Evolutionary conservation across 2,113 vertebrate genomes (phyloP).

Genomic region (Pollimyrus isidori): DNA sequence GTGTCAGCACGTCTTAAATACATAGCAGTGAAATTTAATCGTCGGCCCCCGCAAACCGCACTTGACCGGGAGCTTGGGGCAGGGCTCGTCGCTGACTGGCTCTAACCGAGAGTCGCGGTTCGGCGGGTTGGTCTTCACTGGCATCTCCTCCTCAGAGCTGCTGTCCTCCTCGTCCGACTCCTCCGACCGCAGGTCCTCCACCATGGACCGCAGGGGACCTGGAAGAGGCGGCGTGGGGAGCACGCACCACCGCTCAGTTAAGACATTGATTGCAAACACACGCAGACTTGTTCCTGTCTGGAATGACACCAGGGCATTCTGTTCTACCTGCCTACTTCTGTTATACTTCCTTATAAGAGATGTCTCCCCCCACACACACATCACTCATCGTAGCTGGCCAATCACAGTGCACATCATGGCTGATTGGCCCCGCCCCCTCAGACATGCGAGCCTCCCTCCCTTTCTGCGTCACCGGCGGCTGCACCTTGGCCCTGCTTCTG

Average conservation of each 20-base stretch:
- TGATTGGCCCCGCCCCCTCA: not conserved
- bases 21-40: not conserved
- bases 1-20: not conserved
- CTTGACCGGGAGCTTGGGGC: not conserved
- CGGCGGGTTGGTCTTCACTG: slow-evolving; percentile 75
- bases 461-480: not conserved
- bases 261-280: not conserved
- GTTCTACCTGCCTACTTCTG: not conserved
- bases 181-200: slow-evolving; percentile 89
- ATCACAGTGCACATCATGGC: not conserved
- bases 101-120: slow-evolving; percentile 84
- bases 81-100: not conserved
- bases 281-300: not conserved
- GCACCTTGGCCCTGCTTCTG: slow-evolving; percentile 96
- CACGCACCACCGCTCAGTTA: not conserved
- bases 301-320: not conserved
- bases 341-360: not conserved
- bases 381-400: not conserved
- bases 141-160: slow-evolving; percentile 81
- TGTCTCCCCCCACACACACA: not conserved
- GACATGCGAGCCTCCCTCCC: not conserved
- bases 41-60: not conserved
- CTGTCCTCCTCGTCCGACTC: slow-evolving; percentile 92
- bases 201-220: slow-evolving; percentile 93
- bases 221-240: not conserved